Base-by-base conservation (phyloP, 2,113 vertebrate genomes). In the Mohoua ochrocephala region DNA sequence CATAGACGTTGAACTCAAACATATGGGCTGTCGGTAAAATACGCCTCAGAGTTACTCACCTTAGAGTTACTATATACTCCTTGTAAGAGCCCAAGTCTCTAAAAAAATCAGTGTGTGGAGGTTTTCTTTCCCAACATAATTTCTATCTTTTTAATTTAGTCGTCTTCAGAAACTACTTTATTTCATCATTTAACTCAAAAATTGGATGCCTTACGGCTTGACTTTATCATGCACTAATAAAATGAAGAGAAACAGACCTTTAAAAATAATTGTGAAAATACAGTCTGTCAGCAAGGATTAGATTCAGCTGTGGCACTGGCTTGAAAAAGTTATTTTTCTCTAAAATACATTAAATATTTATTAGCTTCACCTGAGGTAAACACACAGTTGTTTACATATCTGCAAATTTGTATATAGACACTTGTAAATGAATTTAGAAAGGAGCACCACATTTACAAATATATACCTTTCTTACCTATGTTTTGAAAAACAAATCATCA, bases 301-400 rank as follows among this genome's bases (percentile, higher is more conserved):
- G 94, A 91, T 84, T 97, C 92, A 90, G 64, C 88, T 84, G 60
- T 60, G 64, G 49, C 56, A 87, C 44, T 87, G 33, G 45, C 35
- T 93, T 82, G 93, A 89, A 95, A 97, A 97, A 85, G 83, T 93
- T 97, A 87, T 88, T 84, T 95, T 85, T 60, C 45, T 97, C 90
- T 97, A 91, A 49, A 96, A 95, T 92, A 87, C 49, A 95, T 98
- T 94, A 97, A 97, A 93, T 50, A 97, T 97, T 94, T 93, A 97
- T 97, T 92, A 96, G 41, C 35, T 83, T 97, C 89, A 96, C 82
- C 81, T 90, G 70, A 96, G 90, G 87, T 96, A 97, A 96, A 96
- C 42, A 91, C 87, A 52, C 45, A 42, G 68, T 84, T 97, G 95
- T 97, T 98, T 98, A 97, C 96, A 88, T 96, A 95, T 90, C 94